Percentiles rank a stretch among this genome's conserved stretches.
These are phyloP conservation scores for Lasiommata megera DNA, from an alignment of 2,888 invertebrate species.

Conservation along the genomic window DNA sequence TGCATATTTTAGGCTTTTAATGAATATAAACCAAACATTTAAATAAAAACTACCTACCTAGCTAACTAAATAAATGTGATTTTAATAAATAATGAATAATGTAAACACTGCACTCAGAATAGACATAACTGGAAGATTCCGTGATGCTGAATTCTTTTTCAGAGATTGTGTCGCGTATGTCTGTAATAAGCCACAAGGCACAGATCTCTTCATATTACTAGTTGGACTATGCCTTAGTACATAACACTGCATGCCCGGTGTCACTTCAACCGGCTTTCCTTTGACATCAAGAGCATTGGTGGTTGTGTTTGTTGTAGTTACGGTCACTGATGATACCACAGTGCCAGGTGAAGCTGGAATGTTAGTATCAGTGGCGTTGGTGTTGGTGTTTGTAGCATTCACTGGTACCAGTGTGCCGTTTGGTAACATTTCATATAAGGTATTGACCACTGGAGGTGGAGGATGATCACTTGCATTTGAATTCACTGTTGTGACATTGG, in stretches of 20 bases:
- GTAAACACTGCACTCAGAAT: constrained; percentile 43
- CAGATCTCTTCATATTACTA: constrained; percentile 53
- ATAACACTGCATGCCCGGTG: constrained; percentile 67
- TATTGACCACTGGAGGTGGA: constrained; percentile 26
- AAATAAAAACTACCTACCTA: constrained; percentile 3
- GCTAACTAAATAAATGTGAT: constrained; percentile 15
- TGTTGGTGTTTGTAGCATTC: constrained; percentile 43
- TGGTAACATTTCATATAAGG: constrained; percentile 52
- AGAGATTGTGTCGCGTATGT: constrained; percentile 63
- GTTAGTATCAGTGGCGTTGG: constrained; percentile 39
- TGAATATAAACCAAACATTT: constrained; percentile 1
- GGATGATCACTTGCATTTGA: constrained; percentile 37
- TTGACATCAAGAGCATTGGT: constrained; percentile 68
- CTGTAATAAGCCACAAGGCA: constrained; percentile 64
- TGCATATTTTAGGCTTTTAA: not conserved
- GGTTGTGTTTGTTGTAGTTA: constrained; percentile 58
- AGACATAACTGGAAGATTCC: constrained; percentile 52
- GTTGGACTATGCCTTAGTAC: constrained; percentile 52
- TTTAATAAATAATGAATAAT: constrained; percentile 31
- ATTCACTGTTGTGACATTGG: constrained; percentile 61
- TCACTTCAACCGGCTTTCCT: constrained; percentile 61
- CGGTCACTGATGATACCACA: constrained; percentile 48
- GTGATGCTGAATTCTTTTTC: constrained; percentile 53
- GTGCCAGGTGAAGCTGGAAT: constrained; percentile 36
- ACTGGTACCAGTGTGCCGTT: constrained; percentile 62